Evolutionary conservation across 2,797 vertebrate genomes (phyloP).

Genomic region (Glyptemys insculpta): DNA sequence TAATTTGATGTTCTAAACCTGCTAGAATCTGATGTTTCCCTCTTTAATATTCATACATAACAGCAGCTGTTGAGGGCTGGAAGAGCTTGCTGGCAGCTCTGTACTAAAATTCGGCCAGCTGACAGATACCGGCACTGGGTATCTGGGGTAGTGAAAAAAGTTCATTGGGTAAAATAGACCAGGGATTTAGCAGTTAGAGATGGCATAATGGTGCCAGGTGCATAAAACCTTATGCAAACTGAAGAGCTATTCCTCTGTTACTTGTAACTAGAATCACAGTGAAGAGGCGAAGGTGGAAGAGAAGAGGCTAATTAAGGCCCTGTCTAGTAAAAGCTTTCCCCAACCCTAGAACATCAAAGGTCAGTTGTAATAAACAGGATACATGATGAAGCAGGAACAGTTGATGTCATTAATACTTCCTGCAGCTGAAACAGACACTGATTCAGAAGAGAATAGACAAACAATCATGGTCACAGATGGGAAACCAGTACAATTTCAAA

Average conservation of each 20-base stretch:
- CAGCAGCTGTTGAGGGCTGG: not conserved
- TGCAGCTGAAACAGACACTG: not conserved
- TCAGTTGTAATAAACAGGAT: not conserved
- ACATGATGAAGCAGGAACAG: not conserved
- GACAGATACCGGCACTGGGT: not conserved
- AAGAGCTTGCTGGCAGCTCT: not conserved
- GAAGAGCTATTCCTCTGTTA: not conserved
- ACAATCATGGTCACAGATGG: not conserved
- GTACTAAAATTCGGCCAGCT: not conserved
- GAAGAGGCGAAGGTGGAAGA: not conserved
- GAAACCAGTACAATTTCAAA: not conserved
- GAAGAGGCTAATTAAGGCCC: not conserved
- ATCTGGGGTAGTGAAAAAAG: not conserved
- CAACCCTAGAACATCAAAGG: not conserved
- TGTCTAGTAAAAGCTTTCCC: not conserved
- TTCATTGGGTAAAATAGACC: not conserved
- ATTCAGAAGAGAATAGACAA: not conserved
- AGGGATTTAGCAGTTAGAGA: not conserved
- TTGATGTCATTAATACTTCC: not conserved
- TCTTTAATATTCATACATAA: not conserved
- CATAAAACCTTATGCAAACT: not conserved
- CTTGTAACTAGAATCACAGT: not conserved
- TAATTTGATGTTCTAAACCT: not conserved
- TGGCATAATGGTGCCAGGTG: not conserved
- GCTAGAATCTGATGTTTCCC: not conserved